Conservation (phyloP, 2,888 invertebrate species). For the Spodoptera picta region DNA sequence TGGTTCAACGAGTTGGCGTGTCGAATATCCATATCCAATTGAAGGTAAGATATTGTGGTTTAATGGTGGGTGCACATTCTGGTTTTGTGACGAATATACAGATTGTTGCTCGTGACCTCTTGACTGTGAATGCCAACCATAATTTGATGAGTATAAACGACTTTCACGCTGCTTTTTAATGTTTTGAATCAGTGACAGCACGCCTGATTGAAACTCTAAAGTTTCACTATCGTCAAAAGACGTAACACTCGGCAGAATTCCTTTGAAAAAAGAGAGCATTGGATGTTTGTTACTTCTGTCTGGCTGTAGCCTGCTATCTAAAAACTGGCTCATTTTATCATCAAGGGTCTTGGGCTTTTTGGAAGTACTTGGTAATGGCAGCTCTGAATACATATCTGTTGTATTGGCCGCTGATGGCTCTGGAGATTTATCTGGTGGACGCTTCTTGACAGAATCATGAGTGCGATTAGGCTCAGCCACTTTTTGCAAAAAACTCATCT, state of each 20-base stretch:
- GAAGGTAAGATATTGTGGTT: slow-evolving; percentile 16
- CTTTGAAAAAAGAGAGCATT: slow-evolving; percentile 2
- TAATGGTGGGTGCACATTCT: slow-evolving; percentile 6
- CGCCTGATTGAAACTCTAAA: slow-evolving; percentile 37
- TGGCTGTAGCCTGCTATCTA: slow-evolving; percentile 15
- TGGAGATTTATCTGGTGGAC: background rate
- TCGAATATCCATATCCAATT: slow-evolving; percentile 39
- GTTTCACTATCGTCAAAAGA: slow-evolving; percentile 34
- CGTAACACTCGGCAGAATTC: slow-evolving; percentile 17
- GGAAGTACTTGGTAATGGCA: slow-evolving; percentile 33
- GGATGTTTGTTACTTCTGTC: slow-evolving; percentile 1
- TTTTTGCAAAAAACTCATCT: slow-evolving; percentile 39
- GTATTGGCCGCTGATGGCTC: slow-evolving; percentile 5
- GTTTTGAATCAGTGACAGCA: slow-evolving; percentile 30
- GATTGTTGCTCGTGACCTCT: slow-evolving; percentile 26
- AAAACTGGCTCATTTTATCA: slow-evolving; percentile 32
- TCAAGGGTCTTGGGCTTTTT: slow-evolving; percentile 31
- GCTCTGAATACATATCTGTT: slow-evolving; percentile 35
- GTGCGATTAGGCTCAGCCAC: slow-evolving; percentile 29
- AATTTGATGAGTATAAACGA: slow-evolving; percentile 29
- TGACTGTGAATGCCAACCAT: slow-evolving; percentile 28
- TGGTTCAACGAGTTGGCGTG: slow-evolving; percentile 30
- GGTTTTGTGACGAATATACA: slow-evolving; percentile 39
- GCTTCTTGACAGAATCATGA: slow-evolving; percentile 20
- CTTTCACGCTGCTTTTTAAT: slow-evolving; percentile 35